Percentiles rank a stretch among this genome's conserved stretches.
These are phyloP conservation scores for Phaethornis superciliosus DNA, from an alignment of 2,113 vertebrate genomes.

Conservation along the genomic window DNA sequence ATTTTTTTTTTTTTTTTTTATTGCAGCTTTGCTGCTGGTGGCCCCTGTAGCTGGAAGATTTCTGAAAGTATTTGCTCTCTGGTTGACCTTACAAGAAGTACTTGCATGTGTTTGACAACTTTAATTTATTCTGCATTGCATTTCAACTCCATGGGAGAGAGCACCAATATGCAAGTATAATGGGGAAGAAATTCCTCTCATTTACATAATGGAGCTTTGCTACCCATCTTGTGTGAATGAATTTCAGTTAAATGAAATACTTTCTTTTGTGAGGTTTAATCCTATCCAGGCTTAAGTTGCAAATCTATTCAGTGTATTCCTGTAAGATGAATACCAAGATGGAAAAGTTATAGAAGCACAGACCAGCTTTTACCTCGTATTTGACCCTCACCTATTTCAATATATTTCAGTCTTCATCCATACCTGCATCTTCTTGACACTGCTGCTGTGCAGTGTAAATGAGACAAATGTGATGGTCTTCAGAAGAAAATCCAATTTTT, in stretches of 20 bases:
- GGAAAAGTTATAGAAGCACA: neutral
- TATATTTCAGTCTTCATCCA: neutral
- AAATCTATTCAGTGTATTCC: neutral
- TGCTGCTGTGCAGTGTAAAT: neutral
- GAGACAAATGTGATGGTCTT: neutral
- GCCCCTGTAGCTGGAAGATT: neutral
- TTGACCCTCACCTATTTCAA: neutral
- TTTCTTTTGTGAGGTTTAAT: slow-evolving; percentile 15
- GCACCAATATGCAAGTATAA: slow-evolving; percentile 46
- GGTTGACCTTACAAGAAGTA: neutral
- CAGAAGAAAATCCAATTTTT: neutral
- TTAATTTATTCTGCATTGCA: slow-evolving; percentile 39
- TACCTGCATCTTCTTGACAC: neutral
- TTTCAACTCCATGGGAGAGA: slow-evolving; percentile 8
- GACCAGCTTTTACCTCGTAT: neutral
- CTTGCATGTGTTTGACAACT: neutral
- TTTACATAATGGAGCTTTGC: slow-evolving; percentile 44
- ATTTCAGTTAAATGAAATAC: slow-evolving; percentile 13
- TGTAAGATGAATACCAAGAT: neutral
- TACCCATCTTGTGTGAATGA: slow-evolving; percentile 39
- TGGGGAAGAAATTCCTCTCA: slow-evolving; percentile 35
- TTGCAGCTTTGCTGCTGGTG: neutral
- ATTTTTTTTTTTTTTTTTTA: neutral
- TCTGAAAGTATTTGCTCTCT: neutral
- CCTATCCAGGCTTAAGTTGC: slow-evolving; percentile 2